Evolutionary conservation across 1,140 invertebrate species (phyloP), one percentile per base, ranked within the genome.

Genomic region (Lepidotrigona ventralis): DNA sequence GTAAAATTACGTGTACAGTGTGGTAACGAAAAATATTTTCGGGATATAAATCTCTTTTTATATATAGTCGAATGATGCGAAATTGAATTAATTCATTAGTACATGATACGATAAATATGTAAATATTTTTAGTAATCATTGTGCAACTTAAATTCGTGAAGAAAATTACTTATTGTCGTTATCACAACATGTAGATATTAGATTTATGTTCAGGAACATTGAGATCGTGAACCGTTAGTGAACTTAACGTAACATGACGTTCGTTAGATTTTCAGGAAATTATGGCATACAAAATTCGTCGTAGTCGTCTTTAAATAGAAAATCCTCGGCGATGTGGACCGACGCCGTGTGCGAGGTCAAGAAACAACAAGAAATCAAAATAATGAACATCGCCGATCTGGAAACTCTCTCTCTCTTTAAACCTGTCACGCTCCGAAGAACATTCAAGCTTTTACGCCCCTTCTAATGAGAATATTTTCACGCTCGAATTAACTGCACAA

Each of bases 401-500:
- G 46, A 77, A 77, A 64, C 19, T 56, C 17, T 9, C 19, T 56
- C 8, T 23, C 0, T 66, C 26, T 78, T 78, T 54, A 63, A 78
- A 54, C 46, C 60, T 21, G 56, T 75, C 23, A 60, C 72, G 54
- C 19, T 74, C 19, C 17, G 33, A 21, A 46, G 12, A 64, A 51
- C 46, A 6, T 26, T 26, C 17, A 21, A 29, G 46, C 60, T 51
- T 26, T 66, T 46, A 46, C 11, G 39, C 17, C 39, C 12, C 73
- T 17, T 64, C 39, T 64, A 77, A 64, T 77, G 19, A 64, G 60
- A 66, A 51, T 64, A 76, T 63, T 76, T 63, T 64, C 58, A 64
- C n/a, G 60, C 39, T 29, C n/a, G 51, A 54, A 78, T 78, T 53
- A 68, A 26, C 33, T 75, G 23, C 14, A 77, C 14, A 77, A 77